Base-by-base conservation (phyloP, 1,140 invertebrate species). In the Trachelipus rathkii region DNA sequence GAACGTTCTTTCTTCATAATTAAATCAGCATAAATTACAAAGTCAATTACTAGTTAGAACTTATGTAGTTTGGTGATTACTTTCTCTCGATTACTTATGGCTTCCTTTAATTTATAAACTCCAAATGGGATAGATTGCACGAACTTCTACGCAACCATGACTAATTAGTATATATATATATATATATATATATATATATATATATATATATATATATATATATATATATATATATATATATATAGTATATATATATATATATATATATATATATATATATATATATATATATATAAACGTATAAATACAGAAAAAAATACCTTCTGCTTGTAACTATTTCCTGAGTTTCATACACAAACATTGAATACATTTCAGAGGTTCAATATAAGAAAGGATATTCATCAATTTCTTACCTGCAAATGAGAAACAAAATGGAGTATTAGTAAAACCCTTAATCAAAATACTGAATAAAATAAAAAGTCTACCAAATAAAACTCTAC, bases 151-250 rank as follows among this genome's bases (percentile, higher is more conserved):
- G 33, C 33, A n/a, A 33, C 33, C 33, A 33, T 33, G 33, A 33
- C 2, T 33, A 1, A 33, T 60, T 8, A 19, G 19, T 13, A 60
- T 60, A 15, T 60, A 60, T 60, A 60, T 60, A 60, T 60, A 60
- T 60, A 60, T 60, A 60, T 60, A 60, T 60, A 60, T 60, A 60
- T 60, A 50, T 60, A 60, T 60, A 60, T 60, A 60, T 60, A 60
- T 60, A 60, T 60, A 60, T 60, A 60, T 60, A 60, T 60, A 60
- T 60, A 60, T 60, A 60, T 60, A 60, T 60, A 60, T 60, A 60
- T 15, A 60, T 15, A 60, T 60, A 19, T 60, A 60, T 60, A 15
- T 15, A 15, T 15, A 15, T 15, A 60, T 15, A 15, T 60, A 60
- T 24, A 19, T 13, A 60, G n/a, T 19, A 13, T 19, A 60, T 60